These are phyloP conservation scores for Pogonognathellus flavescens DNA, from an alignment of 1,140 invertebrate genomes.

Conservation along the genomic window DNA sequence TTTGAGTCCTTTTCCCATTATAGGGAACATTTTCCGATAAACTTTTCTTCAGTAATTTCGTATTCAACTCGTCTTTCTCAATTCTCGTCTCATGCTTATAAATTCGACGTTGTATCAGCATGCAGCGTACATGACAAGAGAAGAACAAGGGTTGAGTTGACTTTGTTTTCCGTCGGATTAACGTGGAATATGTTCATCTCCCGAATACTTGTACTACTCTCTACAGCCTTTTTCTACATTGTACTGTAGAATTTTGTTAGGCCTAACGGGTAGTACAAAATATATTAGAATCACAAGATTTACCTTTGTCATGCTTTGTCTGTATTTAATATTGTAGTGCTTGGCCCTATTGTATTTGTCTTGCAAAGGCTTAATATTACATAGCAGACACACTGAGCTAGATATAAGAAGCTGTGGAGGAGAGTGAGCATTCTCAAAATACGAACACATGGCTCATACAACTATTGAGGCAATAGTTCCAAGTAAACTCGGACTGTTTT, in stretches of 20 bases:
- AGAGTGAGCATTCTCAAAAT: neutral
- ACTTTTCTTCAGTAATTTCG: conserved; percentile 29
- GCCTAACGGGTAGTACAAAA: neutral
- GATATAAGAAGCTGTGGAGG: no score
- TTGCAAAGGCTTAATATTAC: neutral
- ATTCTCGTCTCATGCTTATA: conserved; percentile 39
- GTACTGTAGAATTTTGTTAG: neutral
- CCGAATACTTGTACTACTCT: neutral
- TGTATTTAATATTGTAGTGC: neutral
- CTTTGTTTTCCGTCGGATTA: conserved; percentile 44
- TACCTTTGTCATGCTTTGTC: conserved; percentile 4
- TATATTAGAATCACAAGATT: neutral
- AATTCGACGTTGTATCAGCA: conserved; percentile 5
- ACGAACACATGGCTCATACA: neutral
- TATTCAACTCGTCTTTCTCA: conserved; percentile 43
- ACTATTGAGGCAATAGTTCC: neutral
- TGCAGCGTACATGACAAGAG: conserved; percentile 1
- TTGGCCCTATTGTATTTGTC: neutral
- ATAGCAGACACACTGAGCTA: neutral
- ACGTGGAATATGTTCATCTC: conserved; percentile 3
- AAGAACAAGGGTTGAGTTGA: conserved; percentile 48
- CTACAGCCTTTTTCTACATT: neutral
- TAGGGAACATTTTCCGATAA: conserved; percentile 26
- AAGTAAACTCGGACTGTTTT: conserved; percentile 16
- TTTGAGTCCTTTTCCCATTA: conserved; percentile 9